Percentiles rank a stretch among this genome's conserved stretches.
phyloP scores from a whole-genome alignment of 1,140 invertebrate genomes.

The Tetragnatha versicolor region DNA sequence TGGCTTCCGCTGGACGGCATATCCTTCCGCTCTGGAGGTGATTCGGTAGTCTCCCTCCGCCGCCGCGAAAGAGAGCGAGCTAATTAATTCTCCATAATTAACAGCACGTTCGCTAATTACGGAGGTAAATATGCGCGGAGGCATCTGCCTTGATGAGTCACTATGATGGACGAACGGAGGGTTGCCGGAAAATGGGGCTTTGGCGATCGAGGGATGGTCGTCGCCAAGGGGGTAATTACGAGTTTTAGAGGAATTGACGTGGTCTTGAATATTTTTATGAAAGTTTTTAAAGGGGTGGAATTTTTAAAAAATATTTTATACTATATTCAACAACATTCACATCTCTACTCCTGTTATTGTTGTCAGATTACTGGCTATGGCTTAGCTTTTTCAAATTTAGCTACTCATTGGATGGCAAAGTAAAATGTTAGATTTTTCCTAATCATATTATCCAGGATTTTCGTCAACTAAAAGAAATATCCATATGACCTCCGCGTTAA shows the following conservation, averaged over 20 bases:
- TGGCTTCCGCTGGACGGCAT: constrained; percentile 48
- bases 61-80: constrained; percentile 48
- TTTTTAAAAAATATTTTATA: too few species aligned
- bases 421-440: too few species aligned
- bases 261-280: too few species aligned
- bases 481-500: too few species aligned
- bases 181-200: constrained; percentile 31
- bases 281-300: too few species aligned
- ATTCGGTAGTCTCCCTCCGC: constrained; percentile 31
- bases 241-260: background rate
- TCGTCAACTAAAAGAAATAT: too few species aligned
- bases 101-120: constrained; percentile 53
- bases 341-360: too few species aligned
- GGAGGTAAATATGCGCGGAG: constrained; percentile 55
- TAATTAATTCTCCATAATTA: constrained; percentile 57
- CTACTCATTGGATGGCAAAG: too few species aligned
- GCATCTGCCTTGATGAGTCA: constrained; percentile 55
- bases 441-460: too few species aligned
- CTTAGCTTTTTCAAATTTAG: too few species aligned
- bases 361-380: too few species aligned
- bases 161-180: constrained; percentile 46
- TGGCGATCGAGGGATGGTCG: constrained; percentile 24
- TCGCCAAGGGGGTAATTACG: constrained; percentile 21
- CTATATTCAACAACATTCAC: too few species aligned
- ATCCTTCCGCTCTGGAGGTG: constrained; percentile 51